phyloP scores from a whole-genome alignment of 2,797 vertebrate species.

The Helostoma temminkii region DNA sequence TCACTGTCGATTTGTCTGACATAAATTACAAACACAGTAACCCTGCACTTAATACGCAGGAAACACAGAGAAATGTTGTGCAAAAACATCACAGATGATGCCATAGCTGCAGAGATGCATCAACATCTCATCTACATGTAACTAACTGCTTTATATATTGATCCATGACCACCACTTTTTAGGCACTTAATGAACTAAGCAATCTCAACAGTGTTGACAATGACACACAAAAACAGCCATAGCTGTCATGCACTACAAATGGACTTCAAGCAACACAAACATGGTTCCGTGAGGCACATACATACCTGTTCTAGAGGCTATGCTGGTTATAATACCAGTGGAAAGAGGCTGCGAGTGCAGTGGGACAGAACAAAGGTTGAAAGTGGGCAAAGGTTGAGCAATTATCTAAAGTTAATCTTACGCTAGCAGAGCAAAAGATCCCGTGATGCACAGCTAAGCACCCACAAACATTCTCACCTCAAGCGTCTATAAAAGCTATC shows the following conservation, averaged over 20 bases:
- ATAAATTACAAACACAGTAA: background rate
- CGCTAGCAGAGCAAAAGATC: conserved; percentile 60
- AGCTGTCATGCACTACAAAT: background rate
- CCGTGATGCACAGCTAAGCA: conserved; percentile 71
- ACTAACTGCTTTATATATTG: background rate
- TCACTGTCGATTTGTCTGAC: background rate
- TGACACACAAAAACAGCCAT: background rate
- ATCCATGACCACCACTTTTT: background rate
- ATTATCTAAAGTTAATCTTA: conserved; percentile 82
- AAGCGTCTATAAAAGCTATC: background rate
- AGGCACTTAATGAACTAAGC: background rate
- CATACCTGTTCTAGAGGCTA: conserved; percentile 66
- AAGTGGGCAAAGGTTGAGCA: conserved; percentile 81
- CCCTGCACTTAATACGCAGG: background rate
- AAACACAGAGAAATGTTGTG: conserved; percentile 8
- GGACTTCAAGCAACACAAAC: conserved; percentile 9
- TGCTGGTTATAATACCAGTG: conserved; percentile 26
- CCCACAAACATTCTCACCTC: background rate
- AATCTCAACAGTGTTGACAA: background rate
- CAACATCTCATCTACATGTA: background rate
- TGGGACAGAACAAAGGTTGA: conserved; percentile 74
- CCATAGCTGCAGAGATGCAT: background rate
- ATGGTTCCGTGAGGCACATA: conserved; percentile 8
- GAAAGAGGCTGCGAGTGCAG: conserved; percentile 26
- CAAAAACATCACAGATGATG: background rate